Percentiles rank a stretch among this genome's conserved stretches.
Evolutionary conservation across 2,888 invertebrate genomes (phyloP).

Genomic region (Caradrina kadenii): DNA sequence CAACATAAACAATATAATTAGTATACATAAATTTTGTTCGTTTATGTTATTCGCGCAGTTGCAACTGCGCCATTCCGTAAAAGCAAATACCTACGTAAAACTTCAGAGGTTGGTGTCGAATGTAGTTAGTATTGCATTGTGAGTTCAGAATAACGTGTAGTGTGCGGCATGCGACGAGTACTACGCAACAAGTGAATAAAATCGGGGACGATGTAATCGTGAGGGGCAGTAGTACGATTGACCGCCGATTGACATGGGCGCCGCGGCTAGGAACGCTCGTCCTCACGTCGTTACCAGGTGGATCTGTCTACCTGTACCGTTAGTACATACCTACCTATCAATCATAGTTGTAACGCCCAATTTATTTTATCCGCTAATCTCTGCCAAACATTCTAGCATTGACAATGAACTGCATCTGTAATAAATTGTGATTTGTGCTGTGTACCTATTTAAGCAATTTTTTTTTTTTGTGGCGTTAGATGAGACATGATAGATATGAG

Average conservation of each 20-base stretch:
- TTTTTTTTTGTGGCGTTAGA: slow-evolving; percentile 39
- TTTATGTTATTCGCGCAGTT: slow-evolving; percentile 61
- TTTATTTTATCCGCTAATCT: slow-evolving; percentile 51
- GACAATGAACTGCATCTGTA: slow-evolving; percentile 39
- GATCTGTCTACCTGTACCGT: slow-evolving; percentile 87
- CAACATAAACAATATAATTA: slow-evolving; percentile 33
- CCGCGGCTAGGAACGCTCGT: slow-evolving; percentile 86
- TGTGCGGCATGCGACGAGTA: slow-evolving; percentile 78
- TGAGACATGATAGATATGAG: slow-evolving; percentile 43
- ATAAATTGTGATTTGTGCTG: slow-evolving; percentile 14
- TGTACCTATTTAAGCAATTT: slow-evolving; percentile 2
- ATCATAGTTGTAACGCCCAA: slow-evolving; percentile 50
- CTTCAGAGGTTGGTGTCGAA: slow-evolving; percentile 75
- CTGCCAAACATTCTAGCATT: slow-evolving; percentile 59
- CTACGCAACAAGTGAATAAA: slow-evolving; percentile 87
- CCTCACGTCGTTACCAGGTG: slow-evolving; percentile 88
- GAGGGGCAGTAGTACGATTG: slow-evolving; percentile 80
- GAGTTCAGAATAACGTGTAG: slow-evolving; percentile 84
- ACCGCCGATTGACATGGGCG: slow-evolving; percentile 86
- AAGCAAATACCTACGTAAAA: slow-evolving; percentile 76
- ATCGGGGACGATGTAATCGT: slow-evolving; percentile 79
- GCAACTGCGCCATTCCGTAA: slow-evolving; percentile 73
- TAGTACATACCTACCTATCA: slow-evolving; percentile 72
- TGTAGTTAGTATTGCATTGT: slow-evolving; percentile 80
- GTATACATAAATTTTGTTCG: slow-evolving; percentile 54